phyloP scores from a whole-genome alignment of 2,113 vertebrate genomes.

The Cephalopholis sonnerati region DNA sequence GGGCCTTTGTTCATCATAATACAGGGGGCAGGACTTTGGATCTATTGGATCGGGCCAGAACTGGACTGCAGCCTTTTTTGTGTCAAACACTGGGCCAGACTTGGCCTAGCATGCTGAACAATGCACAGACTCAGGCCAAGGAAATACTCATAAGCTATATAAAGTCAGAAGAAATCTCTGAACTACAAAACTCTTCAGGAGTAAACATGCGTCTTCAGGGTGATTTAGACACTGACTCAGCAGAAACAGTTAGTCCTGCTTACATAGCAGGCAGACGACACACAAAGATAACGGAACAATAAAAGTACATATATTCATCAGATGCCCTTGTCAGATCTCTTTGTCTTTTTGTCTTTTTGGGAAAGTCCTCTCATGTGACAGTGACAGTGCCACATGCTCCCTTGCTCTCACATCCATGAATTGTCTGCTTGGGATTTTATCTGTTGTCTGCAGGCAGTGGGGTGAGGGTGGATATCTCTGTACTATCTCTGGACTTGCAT shows the following conservation, averaged over 20 bases:
- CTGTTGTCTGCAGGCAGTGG: slow-evolving; percentile 27
- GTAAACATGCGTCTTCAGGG: background rate
- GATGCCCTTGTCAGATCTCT: slow-evolving; percentile 49
- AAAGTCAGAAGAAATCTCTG: background rate
- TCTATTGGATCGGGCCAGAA: too few relatives aligned
- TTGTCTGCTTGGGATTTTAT: slow-evolving; percentile 64
- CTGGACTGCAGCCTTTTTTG: too few relatives aligned
- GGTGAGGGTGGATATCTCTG: slow-evolving; percentile 31
- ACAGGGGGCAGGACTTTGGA: too few relatives aligned
- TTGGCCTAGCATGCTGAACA: too few relatives aligned
- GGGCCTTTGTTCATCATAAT: too few relatives aligned
- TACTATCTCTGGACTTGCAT: background rate
- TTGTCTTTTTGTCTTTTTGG: slow-evolving; percentile 36
- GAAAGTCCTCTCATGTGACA: slow-evolving; percentile 35
- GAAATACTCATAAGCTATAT: too few relatives aligned
- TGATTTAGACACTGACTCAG: slow-evolving; percentile 2
- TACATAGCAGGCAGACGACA: slow-evolving; percentile 32
- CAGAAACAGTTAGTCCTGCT: slow-evolving; percentile 36
- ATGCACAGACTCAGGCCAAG: too few relatives aligned
- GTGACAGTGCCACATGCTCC: slow-evolving; percentile 16
- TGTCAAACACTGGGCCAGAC: too few relatives aligned
- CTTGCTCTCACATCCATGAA: slow-evolving; percentile 67
- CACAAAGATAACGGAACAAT: slow-evolving; percentile 63
- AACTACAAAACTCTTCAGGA: background rate
- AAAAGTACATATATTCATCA: slow-evolving; percentile 53